Evolutionary conservation across 2,113 vertebrate species (phyloP).

Genomic region (Aix galericulata): DNA sequence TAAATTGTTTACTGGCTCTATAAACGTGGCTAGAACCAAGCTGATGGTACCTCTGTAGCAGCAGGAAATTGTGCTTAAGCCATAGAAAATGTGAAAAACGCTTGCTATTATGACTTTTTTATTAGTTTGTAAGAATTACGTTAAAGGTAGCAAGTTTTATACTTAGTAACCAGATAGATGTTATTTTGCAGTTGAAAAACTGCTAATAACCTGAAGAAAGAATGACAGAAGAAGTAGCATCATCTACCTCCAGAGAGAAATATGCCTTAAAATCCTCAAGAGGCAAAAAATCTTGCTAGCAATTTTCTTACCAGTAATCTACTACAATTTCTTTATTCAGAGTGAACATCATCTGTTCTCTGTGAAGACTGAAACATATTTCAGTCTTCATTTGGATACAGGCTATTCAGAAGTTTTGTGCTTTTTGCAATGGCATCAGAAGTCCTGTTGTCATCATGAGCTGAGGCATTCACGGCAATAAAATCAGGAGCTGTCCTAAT

Average conservation of each 20-base stretch:
- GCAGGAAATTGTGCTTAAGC: background rate
- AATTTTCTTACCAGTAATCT: background rate
- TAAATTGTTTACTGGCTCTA: background rate
- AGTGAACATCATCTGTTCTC: background rate
- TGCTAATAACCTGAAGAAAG: background rate
- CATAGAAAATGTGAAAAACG: fast-evolving
- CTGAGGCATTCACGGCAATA: background rate
- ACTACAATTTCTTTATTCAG: background rate
- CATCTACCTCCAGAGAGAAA: background rate
- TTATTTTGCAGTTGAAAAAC: background rate
- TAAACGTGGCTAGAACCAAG: background rate
- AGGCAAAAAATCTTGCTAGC: background rate
- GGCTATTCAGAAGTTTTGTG: background rate
- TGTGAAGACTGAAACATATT: background rate
- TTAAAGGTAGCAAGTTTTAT: background rate
- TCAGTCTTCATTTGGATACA: background rate
- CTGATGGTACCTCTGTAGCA: background rate
- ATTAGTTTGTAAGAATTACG: background rate
- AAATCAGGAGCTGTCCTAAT: background rate
- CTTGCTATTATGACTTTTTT: background rate
- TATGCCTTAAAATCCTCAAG: background rate
- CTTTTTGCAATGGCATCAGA: background rate
- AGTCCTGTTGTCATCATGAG: background rate
- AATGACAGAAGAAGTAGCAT: background rate
- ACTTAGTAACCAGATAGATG: background rate